Conservation (phyloP, 2,113 vertebrate species). For the Symphodus melops region DNA sequence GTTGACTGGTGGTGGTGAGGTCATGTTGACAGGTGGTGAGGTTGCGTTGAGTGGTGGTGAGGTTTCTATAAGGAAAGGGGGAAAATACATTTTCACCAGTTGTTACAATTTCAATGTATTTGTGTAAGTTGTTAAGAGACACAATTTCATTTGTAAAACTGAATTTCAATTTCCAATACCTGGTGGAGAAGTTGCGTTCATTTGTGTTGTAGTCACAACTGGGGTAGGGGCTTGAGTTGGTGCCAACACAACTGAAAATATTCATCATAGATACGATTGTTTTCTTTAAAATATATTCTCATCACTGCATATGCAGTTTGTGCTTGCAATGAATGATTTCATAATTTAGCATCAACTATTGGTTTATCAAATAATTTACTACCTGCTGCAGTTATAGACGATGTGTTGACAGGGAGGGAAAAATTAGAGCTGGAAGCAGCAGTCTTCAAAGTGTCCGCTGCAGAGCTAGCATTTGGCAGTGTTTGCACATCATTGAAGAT, state of each 20-base stretch:
- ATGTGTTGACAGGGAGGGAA: conserved; percentile 2
- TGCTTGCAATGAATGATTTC: not conserved
- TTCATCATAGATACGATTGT: no score
- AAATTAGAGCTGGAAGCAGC: conserved; percentile 6
- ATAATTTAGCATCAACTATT: not conserved
- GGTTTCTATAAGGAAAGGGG: not conserved
- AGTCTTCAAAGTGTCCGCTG: not conserved
- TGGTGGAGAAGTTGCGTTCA: not conserved
- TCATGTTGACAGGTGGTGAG: not conserved
- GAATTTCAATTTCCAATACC: not conserved
- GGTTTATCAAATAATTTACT: not conserved
- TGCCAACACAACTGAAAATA: not conserved
- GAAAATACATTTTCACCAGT: no score
- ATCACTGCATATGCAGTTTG: no score
- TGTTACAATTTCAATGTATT: not conserved
- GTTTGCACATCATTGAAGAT: not conserved
- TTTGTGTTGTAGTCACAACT: not conserved
- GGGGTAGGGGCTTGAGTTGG: not conserved
- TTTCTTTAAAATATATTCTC: not conserved
- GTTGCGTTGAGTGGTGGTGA: not conserved
- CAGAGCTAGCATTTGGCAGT: conserved; percentile 3
- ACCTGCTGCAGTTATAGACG: not conserved
- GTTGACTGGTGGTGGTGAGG: not conserved
- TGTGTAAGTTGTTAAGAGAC: not conserved
- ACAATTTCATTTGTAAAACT: not conserved